Evolutionary conservation across 2,113 vertebrate species (phyloP).

Genomic region (Sylvietta virens): DNA sequence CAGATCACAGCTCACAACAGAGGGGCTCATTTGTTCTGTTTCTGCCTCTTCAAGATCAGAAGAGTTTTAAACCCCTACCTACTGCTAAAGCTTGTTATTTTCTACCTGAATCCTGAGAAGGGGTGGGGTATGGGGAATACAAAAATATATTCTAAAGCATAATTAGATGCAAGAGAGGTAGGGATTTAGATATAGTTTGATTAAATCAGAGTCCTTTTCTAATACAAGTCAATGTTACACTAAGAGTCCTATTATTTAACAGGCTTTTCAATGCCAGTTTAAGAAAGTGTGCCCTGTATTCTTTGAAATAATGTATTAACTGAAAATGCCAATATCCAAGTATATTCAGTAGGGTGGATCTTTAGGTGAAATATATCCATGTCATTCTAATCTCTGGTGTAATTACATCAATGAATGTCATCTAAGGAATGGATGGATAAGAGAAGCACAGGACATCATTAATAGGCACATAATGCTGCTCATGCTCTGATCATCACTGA

Average conservation of each 20-base stretch:
- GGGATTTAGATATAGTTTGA: slow-evolving; percentile 53
- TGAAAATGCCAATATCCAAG: not conserved
- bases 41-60: slow-evolving; percentile 47
- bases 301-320: not conserved
- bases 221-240: not conserved
- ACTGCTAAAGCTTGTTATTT: slow-evolving; percentile 55
- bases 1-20: not conserved
- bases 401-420: not conserved
- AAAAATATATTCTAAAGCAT: slow-evolving; percentile 27
- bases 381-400: not conserved
- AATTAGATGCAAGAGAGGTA: slow-evolving; percentile 52
- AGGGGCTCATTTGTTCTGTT: slow-evolving; percentile 40
- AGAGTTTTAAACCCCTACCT: slow-evolving; percentile 30
- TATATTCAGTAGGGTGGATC: not conserved
- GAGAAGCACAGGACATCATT: not conserved
- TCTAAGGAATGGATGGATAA: not conserved
- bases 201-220: slow-evolving; percentile 61
- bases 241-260: not conserved
- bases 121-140: not conserved
- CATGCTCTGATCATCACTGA: not conserved
- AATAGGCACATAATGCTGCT: not conserved
- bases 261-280: not conserved
- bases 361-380: not conserved
- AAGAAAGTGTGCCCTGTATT: not conserved
- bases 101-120: slow-evolving; percentile 47